Evolutionary conservation across 2,113 vertebrate genomes (phyloP), one percentile per base, ranked within the genome.

Genomic region (Sinocyclocheilus rhinocerous): DNA sequence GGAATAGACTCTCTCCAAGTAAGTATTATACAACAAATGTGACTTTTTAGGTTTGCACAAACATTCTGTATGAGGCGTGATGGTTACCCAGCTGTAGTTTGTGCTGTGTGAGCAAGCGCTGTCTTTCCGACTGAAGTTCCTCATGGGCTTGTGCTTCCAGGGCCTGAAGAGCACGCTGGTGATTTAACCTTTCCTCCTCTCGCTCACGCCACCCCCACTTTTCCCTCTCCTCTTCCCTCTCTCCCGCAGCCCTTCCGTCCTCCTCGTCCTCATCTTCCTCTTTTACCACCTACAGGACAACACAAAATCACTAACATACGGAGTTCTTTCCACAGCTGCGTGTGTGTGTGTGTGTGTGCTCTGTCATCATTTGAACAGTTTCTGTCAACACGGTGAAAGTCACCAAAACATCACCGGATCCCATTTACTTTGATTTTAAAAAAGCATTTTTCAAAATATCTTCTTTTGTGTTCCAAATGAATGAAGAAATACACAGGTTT

Each of bases 1-100:
- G 20, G 45, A 57, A 61, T 29, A 65, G 24, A 65, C 12, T 65
- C 12, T 63, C 22, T 26, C 4, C 12, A 48, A 48, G 45, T 48
- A 48, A 48, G 11, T 48, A 48, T 48, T 33, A 33, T 33, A 69
- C 1, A 6, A 20, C 18, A 6, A 33, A 20, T 69, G 3, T 36
- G 8, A 36, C 67, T 69, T 9, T 33, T 20, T 16, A 20, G 1
- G 16, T 45, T 45, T 72, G 33, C 18, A 22, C 83, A 78, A 22
- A 33, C 13, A 22, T 52, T 61, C 29, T 33, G n/a, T 22, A 2
- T 84, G 89, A 69, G 80, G 77, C 3, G n/a, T 83, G 11, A 39
- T 36, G 48, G 26, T 87, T 97, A 99, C 97, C 97, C 88, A 97
- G 94, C 92, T 97, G 92, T 83, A 95, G 89, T 39, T 93, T 91